Evolutionary conservation across 2,113 vertebrate genomes (phyloP), one percentile per base, ranked within the genome.

Genomic region (Leuciscus idus): DNA sequence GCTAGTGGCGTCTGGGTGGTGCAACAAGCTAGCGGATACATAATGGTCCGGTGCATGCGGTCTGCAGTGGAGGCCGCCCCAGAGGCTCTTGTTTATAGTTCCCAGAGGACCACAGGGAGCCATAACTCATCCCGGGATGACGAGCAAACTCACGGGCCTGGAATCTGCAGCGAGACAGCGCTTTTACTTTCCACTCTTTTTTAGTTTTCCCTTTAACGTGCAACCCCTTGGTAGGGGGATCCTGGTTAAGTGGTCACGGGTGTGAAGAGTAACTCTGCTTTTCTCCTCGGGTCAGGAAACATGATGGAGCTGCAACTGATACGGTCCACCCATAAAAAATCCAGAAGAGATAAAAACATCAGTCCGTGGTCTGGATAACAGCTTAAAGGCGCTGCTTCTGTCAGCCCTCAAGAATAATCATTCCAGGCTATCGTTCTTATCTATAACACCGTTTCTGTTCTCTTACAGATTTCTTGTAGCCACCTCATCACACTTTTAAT

Each of bases 41-140:
- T 91, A 91, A 92, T 91, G 91, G 91, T 91, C 93, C 89, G 86
- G 91, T 86, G 91, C 88, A 91, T 84, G 88, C 73, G 80, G 73
- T 76, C 46, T 43, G 55, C 52, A 73, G 59, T 50, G 8, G 82
- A 84, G 84, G 82, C 88, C 74, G 81, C 85, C 88, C 88, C 84
- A 86, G 80, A 86, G 83, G 89, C 85, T 88, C 78, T 90, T 87
- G 90, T 93, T 93, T 93, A 93, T 92, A 84, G 92, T 92, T 89
- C 90, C 90, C 74, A 74, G 86, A 88, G 90, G 92, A 88, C 92
- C 83, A 39, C 74, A 91, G 91, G 82, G 89, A 90, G 39, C 89
- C 90, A 93, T 93, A 95, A 93, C 88, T 94, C 93, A 91, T 90
- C 89, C 68, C 82, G 77, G 86, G 86, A 88, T 86, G 89, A 90